phyloP scores from a whole-genome alignment of 2,113 vertebrate species.

The Hystrix cristata region DNA sequence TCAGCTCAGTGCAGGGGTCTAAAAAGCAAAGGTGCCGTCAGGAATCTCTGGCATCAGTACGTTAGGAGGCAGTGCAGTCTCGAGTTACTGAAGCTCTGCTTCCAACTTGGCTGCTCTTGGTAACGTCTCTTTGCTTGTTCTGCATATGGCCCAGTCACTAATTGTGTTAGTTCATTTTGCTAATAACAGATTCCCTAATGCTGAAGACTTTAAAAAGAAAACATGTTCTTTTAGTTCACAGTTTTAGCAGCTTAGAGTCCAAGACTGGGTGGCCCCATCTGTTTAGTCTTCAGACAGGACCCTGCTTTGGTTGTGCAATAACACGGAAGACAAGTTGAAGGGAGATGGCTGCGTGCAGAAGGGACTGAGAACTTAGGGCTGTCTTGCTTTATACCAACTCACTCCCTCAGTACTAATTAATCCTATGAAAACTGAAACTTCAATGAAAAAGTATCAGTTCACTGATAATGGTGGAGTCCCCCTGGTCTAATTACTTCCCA shows the following conservation, averaged over 20 bases:
- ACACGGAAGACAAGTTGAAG: neutral
- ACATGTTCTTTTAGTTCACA: neutral
- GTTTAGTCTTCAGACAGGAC: neutral
- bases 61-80: neutral
- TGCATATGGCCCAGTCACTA: neutral
- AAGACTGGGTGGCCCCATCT: too few species aligned
- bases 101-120: neutral
- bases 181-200: neutral
- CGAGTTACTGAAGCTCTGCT: neutral
- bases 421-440: neutral
- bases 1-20: neutral
- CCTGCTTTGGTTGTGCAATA: neutral
- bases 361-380: rapidly evolving
- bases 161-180: neutral
- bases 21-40: neutral
- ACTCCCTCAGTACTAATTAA: neutral
- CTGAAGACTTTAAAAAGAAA: neutral
- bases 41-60: neutral
- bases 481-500: neutral
- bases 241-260: neutral
- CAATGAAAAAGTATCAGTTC: neutral
- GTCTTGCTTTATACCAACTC: neutral
- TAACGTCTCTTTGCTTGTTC: neutral
- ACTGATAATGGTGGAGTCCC: neutral
- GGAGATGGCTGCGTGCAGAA: neutral